Base-by-base conservation (phyloP, 1,140 invertebrate genomes). In the Macrocentrus cingulum region DNA sequence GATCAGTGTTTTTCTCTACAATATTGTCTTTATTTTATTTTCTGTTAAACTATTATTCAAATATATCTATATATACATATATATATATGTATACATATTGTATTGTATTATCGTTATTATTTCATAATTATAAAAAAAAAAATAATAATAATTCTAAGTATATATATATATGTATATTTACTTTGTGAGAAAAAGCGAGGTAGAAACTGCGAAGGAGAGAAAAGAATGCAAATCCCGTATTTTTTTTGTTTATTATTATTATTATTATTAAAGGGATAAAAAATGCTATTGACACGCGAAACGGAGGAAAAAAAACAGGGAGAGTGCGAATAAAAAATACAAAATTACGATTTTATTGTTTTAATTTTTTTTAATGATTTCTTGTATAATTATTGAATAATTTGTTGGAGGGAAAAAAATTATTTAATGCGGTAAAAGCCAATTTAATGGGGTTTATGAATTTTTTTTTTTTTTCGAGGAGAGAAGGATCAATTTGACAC, bases 1-100 rank as follows among this genome's bases (percentile, higher is more conserved):
- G 36, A n/a, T n/a, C 50, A 52, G 23, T 29, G 23, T 56, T 20
- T 46, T 46, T 29, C 13, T 48, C 13, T 0, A 41, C 16, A 52
- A 52, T 16, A 36, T 51, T 51, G n/a, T 51, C 23, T 29, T 55
- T 44, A 8, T 55, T 55, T 55, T 32, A 41, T 55, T 55, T 34
- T 55, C 18, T 55, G 39, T 55, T 45, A 16, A 49, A 23, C 32
- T 25, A 29, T 29, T 55, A 44, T 44, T 55, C 8, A 53, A 42
- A 53, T 44, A 44, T n/a, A n/a, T n/a, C n/a, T n/a, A 55, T 29
- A 44, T 44, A 8, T 25, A 44, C 16, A 55, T 44, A 29, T 32
- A 29, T 55, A 44, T 44, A 29, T 18, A 18, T 55, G 32, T 32
- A 13, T 18, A 29, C 19, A 44, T 32, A 55, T 29, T 25, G n/a